Percentiles rank a stretch among this genome's conserved stretches.
phyloP scores from a whole-genome alignment of 2,113 vertebrate species.

The Arenaria interpres region DNA sequence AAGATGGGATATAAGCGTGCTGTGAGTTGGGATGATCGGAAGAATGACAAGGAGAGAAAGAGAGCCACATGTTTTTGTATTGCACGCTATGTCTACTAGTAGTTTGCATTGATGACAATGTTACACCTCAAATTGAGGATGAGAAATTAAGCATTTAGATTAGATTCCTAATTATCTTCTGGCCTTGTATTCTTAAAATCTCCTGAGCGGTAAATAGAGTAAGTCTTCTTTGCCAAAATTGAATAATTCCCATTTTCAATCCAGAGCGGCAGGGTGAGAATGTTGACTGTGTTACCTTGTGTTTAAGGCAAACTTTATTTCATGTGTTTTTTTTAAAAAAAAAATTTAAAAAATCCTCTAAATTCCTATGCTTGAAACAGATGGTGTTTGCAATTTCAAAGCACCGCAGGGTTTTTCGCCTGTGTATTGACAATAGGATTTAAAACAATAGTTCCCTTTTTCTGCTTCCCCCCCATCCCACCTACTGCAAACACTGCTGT shows the following conservation, averaged over 20 bases:
- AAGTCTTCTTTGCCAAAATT: background rate
- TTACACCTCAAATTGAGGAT: background rate
- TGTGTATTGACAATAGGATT: background rate
- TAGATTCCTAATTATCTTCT: background rate
- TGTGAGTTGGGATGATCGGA: background rate
- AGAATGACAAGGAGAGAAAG: background rate
- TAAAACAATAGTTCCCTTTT: background rate
- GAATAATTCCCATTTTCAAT: background rate
- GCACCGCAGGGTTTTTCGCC: background rate
- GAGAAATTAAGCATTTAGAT: background rate
- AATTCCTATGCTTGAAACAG: background rate
- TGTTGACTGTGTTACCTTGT: background rate
- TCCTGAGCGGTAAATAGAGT: background rate
- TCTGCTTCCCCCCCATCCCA: background rate
- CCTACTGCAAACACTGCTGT: background rate
- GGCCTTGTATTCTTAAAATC: background rate
- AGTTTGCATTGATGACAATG: background rate
- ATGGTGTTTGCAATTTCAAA: background rate
- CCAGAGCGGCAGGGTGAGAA: background rate
- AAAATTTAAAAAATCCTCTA: background rate
- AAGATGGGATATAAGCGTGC: background rate
- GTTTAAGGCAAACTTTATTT: background rate
- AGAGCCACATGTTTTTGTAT: background rate
- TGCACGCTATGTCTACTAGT: background rate
- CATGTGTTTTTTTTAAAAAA: background rate